Conservation (phyloP, 2,797 vertebrate genomes). For the Spinibarbus caldwelli region DNA sequence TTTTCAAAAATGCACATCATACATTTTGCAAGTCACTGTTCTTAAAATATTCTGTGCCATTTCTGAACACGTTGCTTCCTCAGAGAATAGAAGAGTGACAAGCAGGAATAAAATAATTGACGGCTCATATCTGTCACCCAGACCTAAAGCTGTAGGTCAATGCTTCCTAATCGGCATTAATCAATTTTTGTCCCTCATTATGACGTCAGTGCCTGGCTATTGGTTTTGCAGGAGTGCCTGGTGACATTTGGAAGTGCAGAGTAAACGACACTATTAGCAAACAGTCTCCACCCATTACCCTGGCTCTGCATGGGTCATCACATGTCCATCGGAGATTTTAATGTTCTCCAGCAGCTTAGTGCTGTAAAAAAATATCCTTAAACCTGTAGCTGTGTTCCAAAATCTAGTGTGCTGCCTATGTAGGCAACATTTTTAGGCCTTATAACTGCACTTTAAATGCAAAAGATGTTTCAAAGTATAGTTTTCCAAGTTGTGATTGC, state of each 20-base stretch:
- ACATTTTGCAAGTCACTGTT: not conserved
- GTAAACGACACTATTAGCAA: constrained; percentile 68
- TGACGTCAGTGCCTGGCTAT: constrained; percentile 36
- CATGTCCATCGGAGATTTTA: constrained; percentile 32
- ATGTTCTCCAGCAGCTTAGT: constrained; percentile 35
- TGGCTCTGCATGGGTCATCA: constrained; percentile 68
- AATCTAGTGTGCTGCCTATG: not conserved
- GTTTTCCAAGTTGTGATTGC: not conserved
- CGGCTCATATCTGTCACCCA: constrained; percentile 22
- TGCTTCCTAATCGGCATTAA: constrained; percentile 37
- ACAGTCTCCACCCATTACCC: constrained; percentile 69
- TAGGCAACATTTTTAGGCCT: not conserved
- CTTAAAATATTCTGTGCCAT: not conserved
- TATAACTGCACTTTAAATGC: not conserved
- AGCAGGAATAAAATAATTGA: not conserved
- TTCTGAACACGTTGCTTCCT: not conserved
- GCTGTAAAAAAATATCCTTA: not conserved
- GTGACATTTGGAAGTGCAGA: constrained; percentile 68
- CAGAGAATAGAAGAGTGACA: not conserved
- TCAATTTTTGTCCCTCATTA: constrained; percentile 33
- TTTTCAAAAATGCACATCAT: not conserved
- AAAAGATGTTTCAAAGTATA: not conserved
- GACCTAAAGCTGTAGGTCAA: constrained; percentile 43
- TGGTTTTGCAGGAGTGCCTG: constrained; percentile 61
- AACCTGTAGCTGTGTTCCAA: not conserved